Percentiles rank a stretch among this genome's conserved stretches.
These are phyloP conservation scores for Oreohelix idahoensis DNA, from an alignment of 1,140 invertebrate genomes.

Conservation along the genomic window DNA sequence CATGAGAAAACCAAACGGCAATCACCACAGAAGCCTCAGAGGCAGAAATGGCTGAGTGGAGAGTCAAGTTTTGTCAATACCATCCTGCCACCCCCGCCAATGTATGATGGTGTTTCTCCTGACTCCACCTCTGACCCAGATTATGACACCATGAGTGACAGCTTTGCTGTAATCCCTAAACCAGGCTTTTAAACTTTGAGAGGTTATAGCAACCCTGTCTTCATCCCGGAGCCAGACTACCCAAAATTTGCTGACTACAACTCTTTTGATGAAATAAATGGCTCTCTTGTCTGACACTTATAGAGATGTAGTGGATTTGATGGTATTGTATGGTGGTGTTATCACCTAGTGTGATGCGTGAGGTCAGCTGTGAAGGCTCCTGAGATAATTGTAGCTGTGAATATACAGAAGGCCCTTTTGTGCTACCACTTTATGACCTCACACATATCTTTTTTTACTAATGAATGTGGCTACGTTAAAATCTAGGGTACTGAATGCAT, in stretches of 20 bases:
- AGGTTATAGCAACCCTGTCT: slow-evolving; percentile 13
- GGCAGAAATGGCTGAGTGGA: slow-evolving; percentile 1
- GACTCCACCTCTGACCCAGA: slow-evolving; percentile 15
- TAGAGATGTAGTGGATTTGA: no score
- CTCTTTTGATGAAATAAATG: slow-evolving; percentile 45
- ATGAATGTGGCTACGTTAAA: no score
- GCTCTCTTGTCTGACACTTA: slow-evolving; percentile 41
- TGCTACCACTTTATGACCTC: no score
- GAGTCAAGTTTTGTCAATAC: neutral
- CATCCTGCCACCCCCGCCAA: slow-evolving; percentile 19
- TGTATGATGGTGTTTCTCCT: neutral
- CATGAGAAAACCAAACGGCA: neutral
- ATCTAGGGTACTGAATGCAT: no score
- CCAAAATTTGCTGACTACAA: slow-evolving; percentile 27
- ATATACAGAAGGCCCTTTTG: no score
- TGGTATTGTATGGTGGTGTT: no score
- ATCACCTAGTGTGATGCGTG: no score
- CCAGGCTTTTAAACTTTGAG: neutral
- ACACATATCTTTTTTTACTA: no score
- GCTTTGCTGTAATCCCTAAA: neutral
- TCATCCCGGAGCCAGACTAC: slow-evolving; percentile 26
- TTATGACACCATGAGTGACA: slow-evolving; percentile 3
- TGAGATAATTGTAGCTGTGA: no score
- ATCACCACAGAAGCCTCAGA: slow-evolving; percentile 23
- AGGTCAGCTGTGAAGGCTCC: no score